These are phyloP conservation scores for Drosophila helvetica DNA, from an alignment of 2,888 invertebrate genomes.

Conservation along the genomic window DNA sequence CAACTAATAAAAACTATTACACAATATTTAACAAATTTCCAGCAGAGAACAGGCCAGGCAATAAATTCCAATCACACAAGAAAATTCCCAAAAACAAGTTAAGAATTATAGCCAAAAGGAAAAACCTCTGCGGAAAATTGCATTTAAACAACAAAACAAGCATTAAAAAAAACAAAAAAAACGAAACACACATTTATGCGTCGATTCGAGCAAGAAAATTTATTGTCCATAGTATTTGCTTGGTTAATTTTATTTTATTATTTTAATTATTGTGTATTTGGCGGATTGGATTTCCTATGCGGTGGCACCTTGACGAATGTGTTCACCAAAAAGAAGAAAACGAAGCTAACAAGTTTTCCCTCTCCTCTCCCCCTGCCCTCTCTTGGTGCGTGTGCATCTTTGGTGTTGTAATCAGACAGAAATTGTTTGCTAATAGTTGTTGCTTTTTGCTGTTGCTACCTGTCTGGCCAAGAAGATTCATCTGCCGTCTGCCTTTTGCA, in stretches of 20 bases:
- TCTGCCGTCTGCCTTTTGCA: slow-evolving; percentile 32
- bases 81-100: slow-evolving; percentile 49
- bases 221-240: slow-evolving; percentile 43
- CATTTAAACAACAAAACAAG: slow-evolving; percentile 18
- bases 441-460: slow-evolving; percentile 27
- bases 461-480: slow-evolving; percentile 53
- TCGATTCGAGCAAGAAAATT: slow-evolving; percentile 37
- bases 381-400: slow-evolving; percentile 23
- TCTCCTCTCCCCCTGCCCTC: not conserved
- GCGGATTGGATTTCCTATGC: slow-evolving; percentile 26
- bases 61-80: slow-evolving; percentile 41
- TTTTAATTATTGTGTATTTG: slow-evolving; percentile 56
- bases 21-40: slow-evolving; percentile 34
- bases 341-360: slow-evolving; percentile 60
- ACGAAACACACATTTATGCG: slow-evolving; percentile 15
- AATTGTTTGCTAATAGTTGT: slow-evolving; percentile 51
- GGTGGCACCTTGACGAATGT: slow-evolving; percentile 52
- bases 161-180: slow-evolving; percentile 6
- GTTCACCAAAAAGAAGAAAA: slow-evolving; percentile 32
- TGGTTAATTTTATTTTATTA: slow-evolving; percentile 64
- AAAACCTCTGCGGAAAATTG: slow-evolving; percentile 11
- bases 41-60: slow-evolving; percentile 37
- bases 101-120: slow-evolving; percentile 44
- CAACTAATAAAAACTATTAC: slow-evolving; percentile 24
- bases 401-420: slow-evolving; percentile 63